Evolutionary conservation across 2,888 invertebrate genomes (phyloP).

Genomic region (Cheilosia scutellata): DNA sequence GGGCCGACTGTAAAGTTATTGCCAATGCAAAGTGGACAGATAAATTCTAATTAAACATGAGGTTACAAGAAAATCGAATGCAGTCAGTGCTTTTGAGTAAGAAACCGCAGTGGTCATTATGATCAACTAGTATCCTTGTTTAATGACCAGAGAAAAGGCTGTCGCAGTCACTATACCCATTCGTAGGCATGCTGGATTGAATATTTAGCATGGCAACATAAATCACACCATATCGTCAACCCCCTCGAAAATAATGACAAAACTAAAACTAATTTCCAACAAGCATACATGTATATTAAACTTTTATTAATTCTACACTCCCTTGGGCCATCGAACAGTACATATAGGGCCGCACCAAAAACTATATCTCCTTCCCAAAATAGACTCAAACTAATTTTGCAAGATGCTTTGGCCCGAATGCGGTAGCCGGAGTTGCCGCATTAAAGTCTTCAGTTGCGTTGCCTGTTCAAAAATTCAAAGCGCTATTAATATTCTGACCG

Average conservation of each 20-base stretch:
- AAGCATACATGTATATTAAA: constrained; percentile 35
- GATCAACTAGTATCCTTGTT: too few species aligned
- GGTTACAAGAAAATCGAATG: not conserved
- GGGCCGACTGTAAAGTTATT: constrained; percentile 37
- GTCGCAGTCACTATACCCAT: too few species aligned
- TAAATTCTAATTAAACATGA: constrained; percentile 54
- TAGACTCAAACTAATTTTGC: constrained; percentile 20
- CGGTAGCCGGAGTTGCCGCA: constrained; percentile 28
- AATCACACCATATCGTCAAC: not conserved
- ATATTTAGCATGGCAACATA: too few species aligned
- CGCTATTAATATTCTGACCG: constrained; percentile 72
- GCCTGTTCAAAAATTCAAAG: constrained; percentile 72
- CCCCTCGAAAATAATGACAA: not conserved
- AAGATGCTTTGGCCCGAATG: constrained; percentile 21
- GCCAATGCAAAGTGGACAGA: constrained; percentile 36
- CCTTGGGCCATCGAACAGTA: not conserved
- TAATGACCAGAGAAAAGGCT: too few species aligned
- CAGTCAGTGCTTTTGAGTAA: too few species aligned
- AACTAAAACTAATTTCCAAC: constrained; percentile 43
- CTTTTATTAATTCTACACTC: constrained; percentile 28
- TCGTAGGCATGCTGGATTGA: too few species aligned
- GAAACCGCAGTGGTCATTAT: not conserved
- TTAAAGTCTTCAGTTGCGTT: constrained; percentile 37
- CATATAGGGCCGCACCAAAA: not conserved
- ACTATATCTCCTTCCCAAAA: constrained; percentile 4